Conservation (phyloP, 2,797 vertebrate genomes). For the Fistularia tabacaria region DNA sequence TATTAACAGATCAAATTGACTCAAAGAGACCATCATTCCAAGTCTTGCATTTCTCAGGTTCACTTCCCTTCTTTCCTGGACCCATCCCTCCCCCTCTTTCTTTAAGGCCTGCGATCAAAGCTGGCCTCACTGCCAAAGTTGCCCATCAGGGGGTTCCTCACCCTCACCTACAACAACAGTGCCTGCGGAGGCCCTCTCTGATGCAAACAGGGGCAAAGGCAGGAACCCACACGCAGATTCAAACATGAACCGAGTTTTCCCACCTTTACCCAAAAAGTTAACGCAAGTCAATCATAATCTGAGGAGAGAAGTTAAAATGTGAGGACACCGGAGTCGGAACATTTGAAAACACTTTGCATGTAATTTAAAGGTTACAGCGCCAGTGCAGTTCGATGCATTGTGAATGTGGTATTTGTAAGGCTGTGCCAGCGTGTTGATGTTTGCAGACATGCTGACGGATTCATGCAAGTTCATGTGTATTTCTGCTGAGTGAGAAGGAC, state of each 20-base stretch:
- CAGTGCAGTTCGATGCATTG: no score
- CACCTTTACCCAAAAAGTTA: neutral
- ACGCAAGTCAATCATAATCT: conserved; percentile 8
- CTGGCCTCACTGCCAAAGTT: conserved; percentile 72
- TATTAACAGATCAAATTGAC: conserved; percentile 37
- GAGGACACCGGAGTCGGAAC: conserved; percentile 27
- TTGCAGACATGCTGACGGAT: conserved; percentile 27
- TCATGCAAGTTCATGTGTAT: conserved; percentile 39
- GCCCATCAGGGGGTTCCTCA: conserved; percentile 75
- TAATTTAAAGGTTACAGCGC: no score
- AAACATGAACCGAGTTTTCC: conserved; percentile 1
- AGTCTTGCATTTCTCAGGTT: conserved; percentile 51
- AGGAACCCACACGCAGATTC: conserved; percentile 43
- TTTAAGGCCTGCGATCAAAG: conserved; percentile 74
- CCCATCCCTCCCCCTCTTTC: conserved; percentile 25
- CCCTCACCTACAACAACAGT: conserved; percentile 76
- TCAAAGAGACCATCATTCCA: conserved; percentile 46
- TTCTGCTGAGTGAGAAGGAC: conserved; percentile 50
- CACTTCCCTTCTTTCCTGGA: conserved; percentile 39
- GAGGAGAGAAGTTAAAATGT: conserved; percentile 16
- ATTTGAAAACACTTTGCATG: no score
- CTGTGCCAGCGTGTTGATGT: conserved; percentile 7
- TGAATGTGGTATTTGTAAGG: no score
- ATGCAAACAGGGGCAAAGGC: conserved; percentile 49
- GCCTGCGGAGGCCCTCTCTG: conserved; percentile 65